Conservation (phyloP, 2,888 invertebrate species). For the Idaea biselata region DNA sequence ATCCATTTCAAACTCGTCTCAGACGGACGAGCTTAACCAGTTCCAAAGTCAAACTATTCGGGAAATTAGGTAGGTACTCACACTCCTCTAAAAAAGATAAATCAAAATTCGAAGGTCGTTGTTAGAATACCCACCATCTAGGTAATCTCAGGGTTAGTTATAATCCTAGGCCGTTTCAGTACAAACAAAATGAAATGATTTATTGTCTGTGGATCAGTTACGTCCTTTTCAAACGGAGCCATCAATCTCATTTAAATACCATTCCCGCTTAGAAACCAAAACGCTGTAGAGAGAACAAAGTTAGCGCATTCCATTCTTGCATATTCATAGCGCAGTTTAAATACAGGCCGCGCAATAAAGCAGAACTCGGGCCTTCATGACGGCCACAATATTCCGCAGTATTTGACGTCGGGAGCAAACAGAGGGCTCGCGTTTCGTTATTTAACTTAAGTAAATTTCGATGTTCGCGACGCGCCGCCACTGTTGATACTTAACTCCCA, state of each 20-base stretch:
- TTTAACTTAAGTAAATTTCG: conserved; percentile 80
- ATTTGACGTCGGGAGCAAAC: conserved; percentile 71
- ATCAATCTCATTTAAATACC: conserved; percentile 22
- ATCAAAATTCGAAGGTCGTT: too few relatives aligned
- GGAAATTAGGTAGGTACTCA: too few relatives aligned
- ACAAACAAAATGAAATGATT: too few relatives aligned
- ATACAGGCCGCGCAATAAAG: conserved; percentile 55
- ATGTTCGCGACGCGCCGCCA: conserved; percentile 66
- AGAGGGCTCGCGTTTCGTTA: conserved; percentile 77
- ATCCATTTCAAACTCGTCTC: too few relatives aligned
- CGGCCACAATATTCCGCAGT: conserved; percentile 51
- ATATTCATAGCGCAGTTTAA: conserved; percentile 65
- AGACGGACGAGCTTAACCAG: too few relatives aligned
- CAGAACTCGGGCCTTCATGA: conserved; percentile 37
- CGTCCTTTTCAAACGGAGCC: not conserved
- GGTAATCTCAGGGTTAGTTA: too few relatives aligned
- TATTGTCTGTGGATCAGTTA: too few relatives aligned
- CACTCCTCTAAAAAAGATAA: too few relatives aligned
- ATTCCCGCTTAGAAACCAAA: conserved; percentile 41
- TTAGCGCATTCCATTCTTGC: conserved; percentile 45
- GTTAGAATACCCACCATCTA: too few relatives aligned
- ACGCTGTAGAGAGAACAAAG: conserved; percentile 33
- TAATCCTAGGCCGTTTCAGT: too few relatives aligned
- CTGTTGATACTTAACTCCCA: conserved; percentile 55
- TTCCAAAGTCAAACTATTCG: too few relatives aligned